Evolutionary conservation across 2,797 vertebrate species (phyloP).

Genomic region (Gallinago solitaria): DNA sequence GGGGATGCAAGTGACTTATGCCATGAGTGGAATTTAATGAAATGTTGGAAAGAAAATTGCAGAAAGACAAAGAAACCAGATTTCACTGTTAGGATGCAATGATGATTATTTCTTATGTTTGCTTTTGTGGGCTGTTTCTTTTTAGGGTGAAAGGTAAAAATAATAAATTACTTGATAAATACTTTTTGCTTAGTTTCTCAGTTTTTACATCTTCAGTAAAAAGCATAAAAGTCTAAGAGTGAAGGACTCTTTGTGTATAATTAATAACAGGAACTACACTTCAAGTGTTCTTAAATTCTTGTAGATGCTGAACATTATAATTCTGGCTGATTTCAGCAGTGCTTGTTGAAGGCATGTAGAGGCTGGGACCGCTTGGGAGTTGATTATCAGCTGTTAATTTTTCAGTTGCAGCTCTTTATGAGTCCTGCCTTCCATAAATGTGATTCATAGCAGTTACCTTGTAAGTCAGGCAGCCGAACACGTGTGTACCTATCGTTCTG

Average conservation of each 20-base stretch:
- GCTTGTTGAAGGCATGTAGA: not conserved
- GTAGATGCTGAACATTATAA: not conserved
- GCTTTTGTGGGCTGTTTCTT: not conserved
- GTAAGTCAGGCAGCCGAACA: not conserved
- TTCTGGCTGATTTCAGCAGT: not conserved
- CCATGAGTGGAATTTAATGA: not conserved
- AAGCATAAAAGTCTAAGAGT: not conserved
- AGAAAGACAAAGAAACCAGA: not conserved
- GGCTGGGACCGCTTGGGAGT: not conserved
- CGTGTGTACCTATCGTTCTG: rapidly evolving
- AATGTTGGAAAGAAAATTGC: not conserved
- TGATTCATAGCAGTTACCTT: not conserved
- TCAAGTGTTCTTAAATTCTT: not conserved
- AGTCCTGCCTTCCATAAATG: not conserved
- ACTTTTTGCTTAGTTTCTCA: not conserved
- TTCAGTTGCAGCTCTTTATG: not conserved
- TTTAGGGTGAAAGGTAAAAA: constrained; percentile 10
- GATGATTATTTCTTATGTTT: not conserved
- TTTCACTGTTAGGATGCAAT: not conserved
- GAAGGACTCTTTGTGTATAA: not conserved
- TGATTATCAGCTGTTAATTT: not conserved
- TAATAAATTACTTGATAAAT: not conserved
- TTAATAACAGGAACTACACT: not conserved
- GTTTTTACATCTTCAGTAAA: not conserved
- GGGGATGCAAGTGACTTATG: not conserved